Percentiles rank a stretch among this genome's conserved stretches.
Conservation (phyloP, 1,140 invertebrate genomes). For the Platyscapa corneri region DNA sequence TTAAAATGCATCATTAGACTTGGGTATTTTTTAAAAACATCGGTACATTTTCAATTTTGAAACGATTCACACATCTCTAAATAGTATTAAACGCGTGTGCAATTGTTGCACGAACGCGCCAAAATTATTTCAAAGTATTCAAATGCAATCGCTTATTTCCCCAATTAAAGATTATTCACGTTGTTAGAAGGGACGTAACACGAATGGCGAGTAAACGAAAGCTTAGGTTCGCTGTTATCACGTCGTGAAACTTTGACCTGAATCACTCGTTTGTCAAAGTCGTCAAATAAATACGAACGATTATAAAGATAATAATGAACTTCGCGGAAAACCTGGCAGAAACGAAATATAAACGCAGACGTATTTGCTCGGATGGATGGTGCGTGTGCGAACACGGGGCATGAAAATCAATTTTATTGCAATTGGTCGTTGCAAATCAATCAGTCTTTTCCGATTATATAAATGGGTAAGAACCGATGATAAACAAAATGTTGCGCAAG, state of each 20-base stretch:
- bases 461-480: conserved; percentile 29
- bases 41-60: too few species aligned
- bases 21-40: too few species aligned
- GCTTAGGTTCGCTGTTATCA: background rate
- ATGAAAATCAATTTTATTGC: background rate
- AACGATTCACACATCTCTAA: background rate
- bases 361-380: too few species aligned
- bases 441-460: conserved; percentile 12
- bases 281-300: background rate
- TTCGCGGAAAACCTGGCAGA: background rate
- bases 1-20: too few species aligned
- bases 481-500: background rate
- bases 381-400: background rate
- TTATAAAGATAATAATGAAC: background rate
- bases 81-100: background rate
- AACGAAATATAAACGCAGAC: conserved; percentile 1
- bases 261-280: background rate
- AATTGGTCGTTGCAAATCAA: conserved; percentile 32
- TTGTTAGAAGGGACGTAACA: background rate
- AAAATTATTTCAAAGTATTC: conserved; percentile 7
- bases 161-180: background rate
- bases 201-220: conserved; percentile 6
- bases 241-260: conserved; percentile 7
- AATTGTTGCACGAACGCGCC: background rate
- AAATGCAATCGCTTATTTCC: conserved; percentile 26